These are phyloP conservation scores for Ceratitis capitata DNA, from an alignment of 1,140 invertebrate species.

Conservation along the genomic window DNA sequence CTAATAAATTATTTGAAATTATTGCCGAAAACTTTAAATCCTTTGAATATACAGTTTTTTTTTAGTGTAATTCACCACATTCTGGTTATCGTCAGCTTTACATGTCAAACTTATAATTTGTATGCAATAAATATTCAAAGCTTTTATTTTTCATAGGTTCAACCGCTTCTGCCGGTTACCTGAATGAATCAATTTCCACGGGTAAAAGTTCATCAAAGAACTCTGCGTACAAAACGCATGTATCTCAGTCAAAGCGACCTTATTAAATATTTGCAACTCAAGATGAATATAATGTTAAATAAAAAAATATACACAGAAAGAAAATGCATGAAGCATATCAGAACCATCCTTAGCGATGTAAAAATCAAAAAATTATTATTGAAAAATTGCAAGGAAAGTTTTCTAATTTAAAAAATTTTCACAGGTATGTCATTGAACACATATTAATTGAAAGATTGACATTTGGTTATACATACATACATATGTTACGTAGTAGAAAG, in stretches of 20 bases:
- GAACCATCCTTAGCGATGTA: no score
- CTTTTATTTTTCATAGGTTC: not conserved
- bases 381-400: not conserved
- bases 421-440: not conserved
- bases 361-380: no score
- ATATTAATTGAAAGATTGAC: not conserved
- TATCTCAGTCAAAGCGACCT: not conserved
- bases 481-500: not conserved
- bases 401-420: no score
- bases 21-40: not conserved
- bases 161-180: slow-evolving; percentile 11
- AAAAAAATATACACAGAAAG: not conserved
- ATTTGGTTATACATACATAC: not conserved
- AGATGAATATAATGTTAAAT: not conserved
- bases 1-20: not conserved
- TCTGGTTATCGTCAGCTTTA: not conserved
- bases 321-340: no score
- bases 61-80: not conserved
- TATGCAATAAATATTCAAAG: not conserved
- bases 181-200: not conserved
- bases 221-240: not conserved
- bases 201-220: not conserved
- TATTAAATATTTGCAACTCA: not conserved
- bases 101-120: not conserved
- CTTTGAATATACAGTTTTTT: no score